Base-by-base conservation (phyloP, 2,113 vertebrate genomes). In the Cichladusa arquata region DNA sequence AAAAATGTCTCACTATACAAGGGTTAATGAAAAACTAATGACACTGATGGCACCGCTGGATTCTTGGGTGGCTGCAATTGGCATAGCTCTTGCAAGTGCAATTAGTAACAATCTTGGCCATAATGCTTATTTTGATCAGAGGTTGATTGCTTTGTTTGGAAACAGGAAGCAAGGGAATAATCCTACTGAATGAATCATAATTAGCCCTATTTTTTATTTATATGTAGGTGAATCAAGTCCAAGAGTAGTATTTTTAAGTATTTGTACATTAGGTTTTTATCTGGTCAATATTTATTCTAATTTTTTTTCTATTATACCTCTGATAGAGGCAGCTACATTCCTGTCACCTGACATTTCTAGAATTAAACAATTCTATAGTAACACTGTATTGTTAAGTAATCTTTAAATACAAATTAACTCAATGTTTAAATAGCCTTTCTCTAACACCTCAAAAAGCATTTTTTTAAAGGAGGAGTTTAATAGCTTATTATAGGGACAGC, bases 111-210 rank as follows among this genome's bases (percentile, higher is more conserved):
- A 14, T 92, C 69, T 69, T 90, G 60, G 72, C 92, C 92, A 58
- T 84, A 81, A 79, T 38, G 51, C 70, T 86, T 88, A 81, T 88
- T 96, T 93, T 88, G 79, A 48, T 93, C 1, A 0, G 50, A 66
- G 22, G 22, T 51, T 86, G 92, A 86, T 90, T 93, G 64, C 72
- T 88, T 71, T 86, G 44, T 73, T 88, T 92, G 60, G 54, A 78
- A 91, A 94, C 82, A 90, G 90, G 88, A 97, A 94, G 67, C 67
- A 94, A 95, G 28, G 90, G n/a, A 92, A 84, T 96, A 94, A 90
- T 94, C 76, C 80, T 81, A 33, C 64, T 74, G 38, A 94, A 88
- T 84, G 28, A 71, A 71, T 78, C 61, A 64, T 84, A 94, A 84
- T 67, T 81, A 95, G 57, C 47, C 31, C 48, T 31, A 2, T 29